Evolutionary conservation across 2,888 invertebrate species (phyloP).

Genomic region (Escarpia spicata): DNA sequence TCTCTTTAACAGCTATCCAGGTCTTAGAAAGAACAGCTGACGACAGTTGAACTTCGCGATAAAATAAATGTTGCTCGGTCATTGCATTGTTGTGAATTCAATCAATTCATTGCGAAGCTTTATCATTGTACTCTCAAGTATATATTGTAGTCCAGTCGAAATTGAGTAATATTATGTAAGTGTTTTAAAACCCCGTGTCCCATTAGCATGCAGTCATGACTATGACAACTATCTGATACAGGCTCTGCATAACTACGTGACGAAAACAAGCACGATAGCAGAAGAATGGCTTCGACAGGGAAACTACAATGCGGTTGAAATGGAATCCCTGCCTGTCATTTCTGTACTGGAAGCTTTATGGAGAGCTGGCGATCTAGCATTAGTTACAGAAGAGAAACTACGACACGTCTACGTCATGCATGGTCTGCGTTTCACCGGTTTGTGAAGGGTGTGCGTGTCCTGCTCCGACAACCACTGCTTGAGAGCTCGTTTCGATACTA

Average conservation of each 20-base stretch:
- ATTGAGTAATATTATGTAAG: no score
- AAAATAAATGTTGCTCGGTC: no score
- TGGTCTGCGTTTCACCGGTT: background rate
- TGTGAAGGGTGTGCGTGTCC: background rate
- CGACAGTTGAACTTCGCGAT: no score
- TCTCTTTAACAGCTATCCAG: no score
- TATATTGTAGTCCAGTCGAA: no score
- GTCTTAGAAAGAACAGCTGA: no score
- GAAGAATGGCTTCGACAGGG: no score
- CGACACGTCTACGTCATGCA: background rate
- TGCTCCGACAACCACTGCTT: background rate
- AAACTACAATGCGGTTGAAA: background rate
- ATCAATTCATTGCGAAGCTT: no score
- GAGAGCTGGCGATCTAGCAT: background rate
- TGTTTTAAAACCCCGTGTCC: no score
- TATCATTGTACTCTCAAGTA: no score
- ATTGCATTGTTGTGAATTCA: no score
- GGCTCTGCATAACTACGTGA: background rate
- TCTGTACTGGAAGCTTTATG: background rate
- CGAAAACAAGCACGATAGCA: background rate
- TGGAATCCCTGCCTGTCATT: background rate
- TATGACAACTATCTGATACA: background rate
- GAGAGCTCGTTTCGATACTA: background rate
- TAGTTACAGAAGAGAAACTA: background rate
- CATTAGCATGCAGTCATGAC: no score